Evolutionary conservation across 2,113 vertebrate species (phyloP).

Genomic region (Xiphias gladius): DNA sequence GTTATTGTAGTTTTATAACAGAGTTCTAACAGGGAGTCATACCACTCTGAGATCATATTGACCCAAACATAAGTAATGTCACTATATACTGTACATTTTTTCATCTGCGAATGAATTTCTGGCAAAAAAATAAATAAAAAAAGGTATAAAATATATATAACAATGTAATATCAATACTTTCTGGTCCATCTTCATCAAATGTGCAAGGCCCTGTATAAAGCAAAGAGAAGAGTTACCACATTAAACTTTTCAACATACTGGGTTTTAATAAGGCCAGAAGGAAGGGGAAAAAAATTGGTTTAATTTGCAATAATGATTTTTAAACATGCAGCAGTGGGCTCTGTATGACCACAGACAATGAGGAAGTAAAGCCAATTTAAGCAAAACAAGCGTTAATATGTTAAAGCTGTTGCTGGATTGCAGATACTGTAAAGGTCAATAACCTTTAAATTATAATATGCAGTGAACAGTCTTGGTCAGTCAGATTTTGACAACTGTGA

Average conservation of each 20-base stretch:
- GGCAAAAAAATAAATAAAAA: too few species aligned
- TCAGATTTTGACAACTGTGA: conserved; percentile 14
- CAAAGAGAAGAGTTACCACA: background rate
- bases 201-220: background rate
- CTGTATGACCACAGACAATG: background rate
- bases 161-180: background rate
- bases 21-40: background rate
- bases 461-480: background rate
- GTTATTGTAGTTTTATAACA: background rate
- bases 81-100: background rate
- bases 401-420: background rate
- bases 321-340: background rate
- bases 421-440: background rate
- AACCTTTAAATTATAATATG: background rate
- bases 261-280: background rate
- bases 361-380: background rate
- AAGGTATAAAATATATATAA: background rate
- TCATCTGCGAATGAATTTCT: background rate
- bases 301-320: background rate
- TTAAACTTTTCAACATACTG: background rate
- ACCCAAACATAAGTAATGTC: background rate
- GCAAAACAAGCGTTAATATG: background rate
- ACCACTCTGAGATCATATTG: background rate
- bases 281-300: background rate
- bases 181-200: background rate